Evolutionary conservation across 2,888 invertebrate species (phyloP).

Genomic region (Trichacis sp.): DNA sequence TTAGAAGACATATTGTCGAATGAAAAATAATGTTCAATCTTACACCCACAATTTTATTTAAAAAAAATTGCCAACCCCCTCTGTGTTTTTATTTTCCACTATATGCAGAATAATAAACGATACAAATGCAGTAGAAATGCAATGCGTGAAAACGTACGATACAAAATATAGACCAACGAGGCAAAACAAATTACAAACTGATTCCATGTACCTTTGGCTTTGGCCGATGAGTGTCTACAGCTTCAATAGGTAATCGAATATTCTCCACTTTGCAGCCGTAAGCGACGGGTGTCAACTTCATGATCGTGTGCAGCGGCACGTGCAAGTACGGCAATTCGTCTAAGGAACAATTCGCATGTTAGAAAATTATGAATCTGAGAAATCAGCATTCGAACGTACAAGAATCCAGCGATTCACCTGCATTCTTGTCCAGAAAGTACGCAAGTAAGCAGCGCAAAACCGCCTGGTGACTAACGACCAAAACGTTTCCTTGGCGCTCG

Average conservation of each 20-base stretch:
- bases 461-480: slow-evolving; percentile 97
- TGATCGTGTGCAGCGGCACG: slow-evolving; percentile 94
- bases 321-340: slow-evolving; percentile 91
- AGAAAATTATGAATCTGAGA: too few species aligned
- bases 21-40: too few species aligned
- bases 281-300: slow-evolving; percentile 97
- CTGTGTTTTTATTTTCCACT: slow-evolving; percentile 9
- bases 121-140: slow-evolving; percentile 19
- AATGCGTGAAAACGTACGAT: slow-evolving; percentile 27
- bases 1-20: too few species aligned
- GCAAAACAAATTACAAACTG: slow-evolving; percentile 50
- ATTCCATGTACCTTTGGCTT: slow-evolving; percentile 80
- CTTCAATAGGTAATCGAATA: slow-evolving; percentile 89
- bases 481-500: slow-evolving; percentile 95
- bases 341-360: slow-evolving; percentile 70
- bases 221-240: slow-evolving; percentile 96
- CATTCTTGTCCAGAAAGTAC: slow-evolving; percentile 96
- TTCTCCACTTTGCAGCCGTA: slow-evolving; percentile 98
- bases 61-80: neutral
- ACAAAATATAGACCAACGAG: too few species aligned
- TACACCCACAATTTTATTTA: too few species aligned
- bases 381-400: too few species aligned
- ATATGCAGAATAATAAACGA: too few species aligned
- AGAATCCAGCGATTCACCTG: slow-evolving; percentile 71
- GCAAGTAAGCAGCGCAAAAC: slow-evolving; percentile 95